phyloP scores from a whole-genome alignment of 2,888 invertebrate species.

The Heliconius ismenius region DNA sequence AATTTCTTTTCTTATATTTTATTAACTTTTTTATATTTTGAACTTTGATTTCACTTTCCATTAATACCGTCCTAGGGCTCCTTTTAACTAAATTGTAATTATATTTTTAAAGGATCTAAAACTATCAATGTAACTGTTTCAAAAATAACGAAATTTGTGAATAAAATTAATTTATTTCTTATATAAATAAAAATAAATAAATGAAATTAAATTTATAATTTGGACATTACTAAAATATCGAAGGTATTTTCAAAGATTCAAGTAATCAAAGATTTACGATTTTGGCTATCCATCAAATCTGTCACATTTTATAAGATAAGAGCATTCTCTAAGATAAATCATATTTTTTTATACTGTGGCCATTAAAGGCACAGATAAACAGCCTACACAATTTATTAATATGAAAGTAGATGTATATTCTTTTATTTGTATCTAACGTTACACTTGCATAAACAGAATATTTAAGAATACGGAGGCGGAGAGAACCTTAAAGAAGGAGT shows the following conservation, averaged over 20 bases:
- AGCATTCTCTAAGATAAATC: slow-evolving; percentile 19
- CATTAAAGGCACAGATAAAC: slow-evolving; percentile 13
- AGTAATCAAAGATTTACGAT: slow-evolving; percentile 1
- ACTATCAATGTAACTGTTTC: too few species aligned
- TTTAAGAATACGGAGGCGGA: not conserved
- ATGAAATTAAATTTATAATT: not conserved
- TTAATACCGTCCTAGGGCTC: not conserved
- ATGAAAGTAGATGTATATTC: not conserved
- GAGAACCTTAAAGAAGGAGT: too few species aligned
- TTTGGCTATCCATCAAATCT: slow-evolving; percentile 20
- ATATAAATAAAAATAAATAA: not conserved
- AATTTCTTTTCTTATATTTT: not conserved
- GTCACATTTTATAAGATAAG: not conserved
- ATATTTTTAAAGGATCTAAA: not conserved
- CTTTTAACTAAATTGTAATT: not conserved
- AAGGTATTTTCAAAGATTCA: too few species aligned
- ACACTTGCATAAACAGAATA: too few species aligned
- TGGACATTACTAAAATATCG: not conserved
- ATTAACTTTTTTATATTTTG: not conserved
- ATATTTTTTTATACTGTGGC: slow-evolving; percentile 9
- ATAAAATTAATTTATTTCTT: not conserved
- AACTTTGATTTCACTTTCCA: not conserved
- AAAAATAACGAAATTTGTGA: not conserved
- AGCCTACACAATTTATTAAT: slow-evolving; percentile 10
- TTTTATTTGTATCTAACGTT: not conserved